Conservation (phyloP, 2,797 vertebrate genomes). For the Leuciscus waleckii region DNA sequence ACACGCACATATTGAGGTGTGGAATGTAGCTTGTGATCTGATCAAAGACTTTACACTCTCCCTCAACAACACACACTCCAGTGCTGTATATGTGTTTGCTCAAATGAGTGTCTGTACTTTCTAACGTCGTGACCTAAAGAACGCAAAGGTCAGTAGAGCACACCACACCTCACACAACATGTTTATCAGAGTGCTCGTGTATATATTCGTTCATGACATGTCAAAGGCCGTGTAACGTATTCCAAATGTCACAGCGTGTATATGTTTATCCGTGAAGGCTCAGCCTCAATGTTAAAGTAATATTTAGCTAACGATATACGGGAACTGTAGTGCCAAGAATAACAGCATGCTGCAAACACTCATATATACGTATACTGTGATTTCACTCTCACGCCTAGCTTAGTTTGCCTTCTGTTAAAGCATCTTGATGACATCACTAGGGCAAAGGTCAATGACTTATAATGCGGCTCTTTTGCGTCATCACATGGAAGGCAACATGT, state of each 20-base stretch:
- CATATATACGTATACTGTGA: neutral
- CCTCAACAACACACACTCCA: conserved; percentile 47
- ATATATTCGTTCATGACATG: conserved; percentile 22
- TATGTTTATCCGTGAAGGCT: conserved; percentile 2
- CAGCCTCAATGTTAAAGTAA: conserved; percentile 8
- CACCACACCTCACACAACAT: conserved; percentile 6
- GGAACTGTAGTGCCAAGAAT: neutral
- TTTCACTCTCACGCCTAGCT: neutral
- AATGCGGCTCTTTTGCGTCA: neutral
- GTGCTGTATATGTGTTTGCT: conserved; percentile 34
- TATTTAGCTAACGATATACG: conserved; percentile 15
- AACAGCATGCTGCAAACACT: neutral
- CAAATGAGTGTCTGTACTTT: neutral
- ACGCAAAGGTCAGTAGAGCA: conserved; percentile 27
- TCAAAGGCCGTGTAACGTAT: conserved; percentile 13
- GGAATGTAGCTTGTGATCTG: conserved; percentile 38
- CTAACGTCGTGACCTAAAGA: conserved; percentile 19
- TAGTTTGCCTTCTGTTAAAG: neutral
- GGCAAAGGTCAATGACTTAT: conserved; percentile 5
- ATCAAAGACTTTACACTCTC: conserved; percentile 52
- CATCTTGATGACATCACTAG: conserved; percentile 7
- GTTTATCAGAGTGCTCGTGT: neutral
- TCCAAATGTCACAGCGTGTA: conserved; percentile 34
- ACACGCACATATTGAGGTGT: conserved; percentile 21
- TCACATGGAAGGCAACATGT: neutral